Evolutionary conservation across 37 sponge, comb jelly and placozoan genomes (phyloP), one percentile per base, ranked within the genome.

Genomic region (Cliona cf. orientalis): DNA sequence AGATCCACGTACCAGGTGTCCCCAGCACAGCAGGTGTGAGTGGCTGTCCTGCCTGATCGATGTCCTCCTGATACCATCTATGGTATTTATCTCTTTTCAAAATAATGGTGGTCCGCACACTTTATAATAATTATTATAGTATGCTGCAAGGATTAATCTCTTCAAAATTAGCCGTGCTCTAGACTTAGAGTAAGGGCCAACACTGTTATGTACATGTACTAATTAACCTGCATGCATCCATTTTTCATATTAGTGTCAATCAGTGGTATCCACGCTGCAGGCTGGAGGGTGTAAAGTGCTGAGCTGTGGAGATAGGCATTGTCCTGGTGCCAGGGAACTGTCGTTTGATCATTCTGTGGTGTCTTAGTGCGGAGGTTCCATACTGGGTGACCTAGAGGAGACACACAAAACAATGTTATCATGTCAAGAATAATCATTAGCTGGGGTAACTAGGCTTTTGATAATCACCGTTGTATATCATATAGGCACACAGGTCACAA

Each of bases 251-350:
- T 95, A 23, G 96, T 80, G 69, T 95, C 96, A 44, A 95, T 64
- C 59, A 95, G 80, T n/a, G 96, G 96, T 22, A 95, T 89, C 96
- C 96, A 95, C 17, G 93, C 93, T 9, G 96, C 92, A 38, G 85
- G 80, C 55, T 82, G 83, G 41, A 87, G 82, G 31, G 87, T 86
- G 58, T 74, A 19, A 0, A 80, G 73, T 14, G 80, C 76, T 0
- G 75, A 57, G 0, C 58, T 66, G 44, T 90, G 87, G 77, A 95
- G 49, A 84, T 95, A 95, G 60, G 88, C 93, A 72, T 86, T 90
- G 88, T 95, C 96, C 55, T 95, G 96, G 74, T 95, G 96, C 96
- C 96, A 95, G 7, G 96, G 96, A 21, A 95, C 96, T 7, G 83
- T 85, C 40, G 91, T 80, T 58, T 86, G 78, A 21, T 89, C 87